phyloP scores from a whole-genome alignment of 2,113 vertebrate genomes.

The Paedocypris sp. region DNA sequence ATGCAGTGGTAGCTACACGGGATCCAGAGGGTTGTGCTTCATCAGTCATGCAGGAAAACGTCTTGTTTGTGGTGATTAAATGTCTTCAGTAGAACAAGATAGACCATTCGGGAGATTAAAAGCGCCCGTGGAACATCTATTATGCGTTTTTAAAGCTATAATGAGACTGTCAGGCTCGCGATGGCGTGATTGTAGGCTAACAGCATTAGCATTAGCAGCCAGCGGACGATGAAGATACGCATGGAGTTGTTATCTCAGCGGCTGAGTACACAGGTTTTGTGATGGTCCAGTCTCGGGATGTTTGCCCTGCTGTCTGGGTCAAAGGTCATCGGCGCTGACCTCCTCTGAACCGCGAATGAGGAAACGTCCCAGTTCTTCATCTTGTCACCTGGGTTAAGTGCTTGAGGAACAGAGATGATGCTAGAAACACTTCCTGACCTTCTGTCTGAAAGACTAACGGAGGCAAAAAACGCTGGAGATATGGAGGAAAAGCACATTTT shows the following conservation, averaged over 20 bases:
- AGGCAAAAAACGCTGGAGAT: no score
- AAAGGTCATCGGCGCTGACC: slow-evolving; percentile 5
- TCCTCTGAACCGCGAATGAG: background rate
- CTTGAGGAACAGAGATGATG: background rate
- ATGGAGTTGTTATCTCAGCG: no score
- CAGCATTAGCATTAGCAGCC: no score
- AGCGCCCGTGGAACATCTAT: slow-evolving; percentile 9
- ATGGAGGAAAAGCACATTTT: no score
- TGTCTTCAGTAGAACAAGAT: slow-evolving; percentile 2
- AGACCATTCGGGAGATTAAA: no score
- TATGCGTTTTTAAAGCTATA: no score
- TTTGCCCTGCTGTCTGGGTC: slow-evolving; percentile 6
- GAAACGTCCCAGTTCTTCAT: slow-evolving; percentile 1
- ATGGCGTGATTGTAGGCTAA: no score
- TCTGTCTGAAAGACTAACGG: no score
- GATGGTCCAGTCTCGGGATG: background rate
- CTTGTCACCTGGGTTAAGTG: background rate
- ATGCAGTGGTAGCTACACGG: background rate
- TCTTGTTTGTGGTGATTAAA: background rate
- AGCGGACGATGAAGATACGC: no score
- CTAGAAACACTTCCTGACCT: no score
- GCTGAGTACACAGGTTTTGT: background rate
- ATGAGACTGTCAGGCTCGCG: no score
- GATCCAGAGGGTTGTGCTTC: background rate
- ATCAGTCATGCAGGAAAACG: background rate